A percentile compares a stretch with the other conserved stretches of the same genome.
phyloP scores from a whole-genome alignment of 1,140 invertebrate genomes.

The Liolophura sinensis region DNA sequence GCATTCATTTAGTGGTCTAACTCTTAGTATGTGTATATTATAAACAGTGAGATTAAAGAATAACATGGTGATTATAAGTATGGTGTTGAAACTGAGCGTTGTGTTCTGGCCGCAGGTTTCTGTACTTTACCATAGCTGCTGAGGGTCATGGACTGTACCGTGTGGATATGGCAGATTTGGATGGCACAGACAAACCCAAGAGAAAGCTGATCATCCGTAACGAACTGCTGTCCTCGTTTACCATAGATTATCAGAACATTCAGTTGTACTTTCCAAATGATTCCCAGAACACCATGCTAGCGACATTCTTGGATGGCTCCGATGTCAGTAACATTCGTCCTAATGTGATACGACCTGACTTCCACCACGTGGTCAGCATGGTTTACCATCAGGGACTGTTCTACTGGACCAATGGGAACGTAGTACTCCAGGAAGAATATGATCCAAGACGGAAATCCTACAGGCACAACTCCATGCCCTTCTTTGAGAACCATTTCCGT shows the following conservation, averaged over 20 bases:
- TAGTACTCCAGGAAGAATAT: constrained; percentile 67
- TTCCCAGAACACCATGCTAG: constrained; percentile 74
- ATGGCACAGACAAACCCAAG: constrained; percentile 63
- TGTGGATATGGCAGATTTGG: constrained; percentile 75
- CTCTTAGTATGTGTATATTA: too few species aligned
- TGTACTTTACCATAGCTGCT: constrained; percentile 77
- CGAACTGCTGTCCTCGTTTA: constrained; percentile 71
- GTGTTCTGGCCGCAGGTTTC: constrained; percentile 63
- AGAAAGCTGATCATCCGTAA: constrained; percentile 64
- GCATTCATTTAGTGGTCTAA: too few species aligned
- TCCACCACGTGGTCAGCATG: constrained; percentile 29
- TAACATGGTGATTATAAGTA: too few species aligned
- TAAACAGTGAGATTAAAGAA: too few species aligned
- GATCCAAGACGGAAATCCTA: constrained; percentile 63
- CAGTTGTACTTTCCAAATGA: constrained; percentile 75
- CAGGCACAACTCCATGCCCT: constrained; percentile 68
- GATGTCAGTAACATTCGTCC: constrained; percentile 73
- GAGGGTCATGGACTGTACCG: constrained; percentile 72
- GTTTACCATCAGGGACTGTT: constrained; percentile 63
- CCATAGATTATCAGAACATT: constrained; percentile 80
- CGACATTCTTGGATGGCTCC: constrained; percentile 80
- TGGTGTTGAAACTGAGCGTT: not conserved
- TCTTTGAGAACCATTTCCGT: constrained; percentile 28
- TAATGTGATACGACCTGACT: constrained; percentile 66
- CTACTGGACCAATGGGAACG: constrained; percentile 79